Percentiles rank a stretch among this genome's conserved stretches.
Conservation (phyloP, 2,113 vertebrate species). For the Aix galericulata region DNA sequence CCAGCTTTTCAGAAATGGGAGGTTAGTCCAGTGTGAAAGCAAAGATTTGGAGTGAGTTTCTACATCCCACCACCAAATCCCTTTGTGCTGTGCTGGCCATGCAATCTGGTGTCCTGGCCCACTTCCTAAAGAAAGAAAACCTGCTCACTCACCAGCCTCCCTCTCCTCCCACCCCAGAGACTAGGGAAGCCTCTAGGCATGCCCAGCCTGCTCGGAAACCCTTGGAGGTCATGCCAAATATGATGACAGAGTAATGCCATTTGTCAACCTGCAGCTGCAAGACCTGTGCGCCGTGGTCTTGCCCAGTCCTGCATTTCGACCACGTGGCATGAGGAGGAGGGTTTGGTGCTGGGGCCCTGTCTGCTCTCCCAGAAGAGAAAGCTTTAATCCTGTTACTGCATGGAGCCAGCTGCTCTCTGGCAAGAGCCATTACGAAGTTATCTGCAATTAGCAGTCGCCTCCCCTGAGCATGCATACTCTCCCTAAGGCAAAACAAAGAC, state of each 20-base stretch:
- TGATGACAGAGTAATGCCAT: neutral
- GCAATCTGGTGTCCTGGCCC: neutral
- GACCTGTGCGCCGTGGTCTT: fast-evolving
- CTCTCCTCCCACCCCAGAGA: neutral
- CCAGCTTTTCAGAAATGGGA: neutral
- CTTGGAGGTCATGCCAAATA: neutral
- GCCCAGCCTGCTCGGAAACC: neutral
- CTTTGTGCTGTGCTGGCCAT: neutral
- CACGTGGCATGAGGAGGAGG: neutral
- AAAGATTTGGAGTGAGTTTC: neutral
- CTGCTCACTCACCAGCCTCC: neutral
- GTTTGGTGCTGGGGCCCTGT: neutral
- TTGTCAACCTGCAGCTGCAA: neutral
- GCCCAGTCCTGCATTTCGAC: neutral
- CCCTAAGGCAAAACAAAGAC: slow-evolving; percentile 14
- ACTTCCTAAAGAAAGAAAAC: neutral
- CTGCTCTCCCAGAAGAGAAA: slow-evolving; percentile 18
- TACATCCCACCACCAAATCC: neutral
- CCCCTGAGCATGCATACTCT: neutral
- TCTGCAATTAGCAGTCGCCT: slow-evolving; percentile 25
- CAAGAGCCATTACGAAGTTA: slow-evolving; percentile 27
- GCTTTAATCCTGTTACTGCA: neutral
- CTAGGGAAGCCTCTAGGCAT: neutral
- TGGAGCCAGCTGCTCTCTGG: neutral
- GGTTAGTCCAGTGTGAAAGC: neutral